phyloP scores from a whole-genome alignment of 1,140 invertebrate species.

The Procambarus virginalis region DNA sequence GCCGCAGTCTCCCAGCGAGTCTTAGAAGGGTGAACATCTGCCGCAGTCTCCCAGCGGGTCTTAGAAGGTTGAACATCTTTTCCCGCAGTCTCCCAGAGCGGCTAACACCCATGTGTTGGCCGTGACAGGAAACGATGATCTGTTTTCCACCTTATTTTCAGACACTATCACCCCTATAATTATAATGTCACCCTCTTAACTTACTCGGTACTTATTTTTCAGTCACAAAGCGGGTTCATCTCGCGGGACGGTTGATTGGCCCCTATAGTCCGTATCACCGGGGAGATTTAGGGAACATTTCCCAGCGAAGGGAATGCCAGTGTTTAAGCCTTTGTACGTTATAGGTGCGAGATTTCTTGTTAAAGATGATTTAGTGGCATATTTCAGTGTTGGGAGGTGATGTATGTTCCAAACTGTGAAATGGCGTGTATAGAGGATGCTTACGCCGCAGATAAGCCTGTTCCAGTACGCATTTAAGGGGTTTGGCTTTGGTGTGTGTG shows the following conservation, averaged over 20 bases:
- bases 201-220: slow-evolving; percentile 46
- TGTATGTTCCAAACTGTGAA: slow-evolving; percentile 45
- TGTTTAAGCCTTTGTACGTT: background rate
- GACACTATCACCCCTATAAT: slow-evolving; percentile 50
- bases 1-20: too few species aligned
- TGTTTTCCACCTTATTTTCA: slow-evolving; percentile 53
- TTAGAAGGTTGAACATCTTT: too few species aligned
- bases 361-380: slow-evolving; percentile 55
- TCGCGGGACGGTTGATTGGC: background rate
- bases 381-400: slow-evolving; percentile 44
- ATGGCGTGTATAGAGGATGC: slow-evolving; percentile 33
- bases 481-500: background rate
- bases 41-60: too few species aligned
- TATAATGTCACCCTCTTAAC: slow-evolving; percentile 53
- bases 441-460: background rate
- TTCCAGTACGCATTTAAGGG: background rate
- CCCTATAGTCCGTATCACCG: background rate
- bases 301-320: background rate
- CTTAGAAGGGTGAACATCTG: too few species aligned
- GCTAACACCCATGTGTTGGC: slow-evolving; percentile 16
- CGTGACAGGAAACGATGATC: slow-evolving; percentile 10
- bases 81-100: too few species aligned
- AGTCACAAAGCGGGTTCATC: slow-evolving; percentile 17
- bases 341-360: slow-evolving; percentile 40
- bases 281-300: background rate